phyloP scores from a whole-genome alignment of 2,797 vertebrate genomes.

The Podargus strigoides region DNA sequence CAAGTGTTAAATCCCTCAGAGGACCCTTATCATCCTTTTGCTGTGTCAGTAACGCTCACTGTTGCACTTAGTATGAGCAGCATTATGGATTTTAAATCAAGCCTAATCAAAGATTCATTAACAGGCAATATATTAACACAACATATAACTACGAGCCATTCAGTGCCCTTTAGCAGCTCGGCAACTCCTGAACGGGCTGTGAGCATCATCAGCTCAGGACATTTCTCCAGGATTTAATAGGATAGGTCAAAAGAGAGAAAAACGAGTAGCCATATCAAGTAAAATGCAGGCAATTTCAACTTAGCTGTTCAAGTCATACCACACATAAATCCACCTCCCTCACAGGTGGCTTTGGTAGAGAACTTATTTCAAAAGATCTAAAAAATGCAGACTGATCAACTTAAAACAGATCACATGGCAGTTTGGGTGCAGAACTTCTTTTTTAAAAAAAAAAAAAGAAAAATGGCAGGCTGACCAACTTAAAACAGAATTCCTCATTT shows the following conservation, averaged over 20 bases:
- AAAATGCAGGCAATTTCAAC: neutral
- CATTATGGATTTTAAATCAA: constrained; percentile 64
- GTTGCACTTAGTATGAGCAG: neutral
- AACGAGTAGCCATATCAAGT: neutral
- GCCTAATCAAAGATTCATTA: constrained; percentile 68
- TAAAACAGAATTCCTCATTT: neutral
- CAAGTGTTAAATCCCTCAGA: constrained; percentile 43
- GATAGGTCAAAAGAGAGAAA: neutral
- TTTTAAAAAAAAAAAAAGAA: neutral
- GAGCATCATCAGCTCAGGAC: neutral
- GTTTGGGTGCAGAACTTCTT: neutral
- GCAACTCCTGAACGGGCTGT: neutral
- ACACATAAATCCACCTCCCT: neutral
- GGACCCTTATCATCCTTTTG: neutral
- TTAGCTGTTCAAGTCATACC: neutral
- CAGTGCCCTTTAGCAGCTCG: neutral
- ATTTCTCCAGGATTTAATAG: neutral
- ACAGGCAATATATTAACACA: constrained; percentile 46
- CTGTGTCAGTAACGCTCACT: constrained; percentile 3
- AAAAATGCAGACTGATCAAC: neutral
- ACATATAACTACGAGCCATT: neutral
- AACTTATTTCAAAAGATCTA: neutral
- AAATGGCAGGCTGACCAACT: neutral
- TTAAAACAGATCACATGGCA: neutral
- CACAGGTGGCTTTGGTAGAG: neutral